Base-by-base conservation (phyloP, 1,140 invertebrate species). In the Aphelenchoides fujianensis region DNA sequence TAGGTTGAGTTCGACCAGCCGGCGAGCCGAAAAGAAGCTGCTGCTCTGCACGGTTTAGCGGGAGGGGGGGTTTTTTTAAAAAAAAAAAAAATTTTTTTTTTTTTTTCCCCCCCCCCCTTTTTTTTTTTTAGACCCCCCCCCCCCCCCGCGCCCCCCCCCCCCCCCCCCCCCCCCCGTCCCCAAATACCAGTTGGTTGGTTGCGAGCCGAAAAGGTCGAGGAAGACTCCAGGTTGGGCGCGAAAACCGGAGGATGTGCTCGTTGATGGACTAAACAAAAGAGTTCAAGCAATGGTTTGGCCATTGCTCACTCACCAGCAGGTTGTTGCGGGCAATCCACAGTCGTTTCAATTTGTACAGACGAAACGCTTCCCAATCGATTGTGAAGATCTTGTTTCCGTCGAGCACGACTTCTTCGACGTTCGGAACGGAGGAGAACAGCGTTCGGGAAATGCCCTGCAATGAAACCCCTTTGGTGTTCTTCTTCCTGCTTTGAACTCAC, bases 361-460 rank as follows among this genome's bases (percentile, higher is more conserved):
- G 59, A 76, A 78, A 78, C 9, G 76, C 76, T 64, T 78, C 76
- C 76, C 76, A 78, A 30, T 78, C 77, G n/a, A 78, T 37, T 48
- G 64, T 34, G 27, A 81, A 70, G 27, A 78, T 73, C 54, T 55
- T 66, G 36, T 78, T 78, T 2, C 67, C 3, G 9, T 72, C 48
- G 28, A 78, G 36, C 41, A 69, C 41, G 54, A 78, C 72, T 70
- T 80, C 77, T 75, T 78, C 76, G 16, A 74, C 48, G 66, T 80
- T 80, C 27, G 76, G 71, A 62, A 78, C 79, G 23, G 55, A 35
- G n/a, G 30, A 3, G 48, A 76, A 76, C 9, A 27, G 35, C 23
- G 59, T 32, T 32, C 75, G 54, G 19, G 35, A 48, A 67, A 76
- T 74, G 27, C 55, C 59, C 74, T 75, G 36, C 27, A 75, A 77